Evolutionary conservation across 2,797 vertebrate genomes (phyloP), one percentile per base, ranked within the genome.

Genomic region (Sorex maritimensis): DNA sequence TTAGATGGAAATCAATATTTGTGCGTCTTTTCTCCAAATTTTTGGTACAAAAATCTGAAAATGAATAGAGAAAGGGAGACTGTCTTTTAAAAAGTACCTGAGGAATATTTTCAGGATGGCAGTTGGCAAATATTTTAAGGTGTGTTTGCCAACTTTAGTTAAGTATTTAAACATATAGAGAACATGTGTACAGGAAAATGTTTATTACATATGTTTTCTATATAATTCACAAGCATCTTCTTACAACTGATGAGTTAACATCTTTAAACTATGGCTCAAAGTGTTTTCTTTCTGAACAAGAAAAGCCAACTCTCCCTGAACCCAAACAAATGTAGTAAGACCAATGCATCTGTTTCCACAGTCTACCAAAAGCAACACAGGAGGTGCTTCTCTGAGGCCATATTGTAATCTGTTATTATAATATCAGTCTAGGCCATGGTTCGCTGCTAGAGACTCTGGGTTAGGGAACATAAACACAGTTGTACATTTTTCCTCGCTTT

Each of bases 201-300:
- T 92, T 86, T 58, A 24, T 92, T 95, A 65, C 84, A 92, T 95
- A 67, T 95, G 30, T 80, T 95, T 96, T 95, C 78, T 93, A 46
- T 28, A 90, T 94, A 67, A 94, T 2, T 0, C 65, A 72, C 81
- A 94, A 96, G 30, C 69, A 5, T 93, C 95, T 90, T 96, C 78
- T 93, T 93, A 65, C 83, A 80, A 95, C 69, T 88, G 55, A 94
- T 78, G 96, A 95, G 65, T 91, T 12, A 88, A 94, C 24, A 73
- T 91, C 34, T 95, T 94, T 94, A 94, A 96, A 96, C 91, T 74
- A 21, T 79, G 28, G 23, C 77, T 71, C 26, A 72, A 81, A 88
- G 6, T 95, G 41, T 44, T 44, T 44, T 44, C 41, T 44, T 44
- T 44, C 41, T 44, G 41, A 44, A 5, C 41, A 44, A 44, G 41